Conservation (phyloP, 2,797 vertebrate genomes). For the Lepidocolaptes lacrymiger region DNA sequence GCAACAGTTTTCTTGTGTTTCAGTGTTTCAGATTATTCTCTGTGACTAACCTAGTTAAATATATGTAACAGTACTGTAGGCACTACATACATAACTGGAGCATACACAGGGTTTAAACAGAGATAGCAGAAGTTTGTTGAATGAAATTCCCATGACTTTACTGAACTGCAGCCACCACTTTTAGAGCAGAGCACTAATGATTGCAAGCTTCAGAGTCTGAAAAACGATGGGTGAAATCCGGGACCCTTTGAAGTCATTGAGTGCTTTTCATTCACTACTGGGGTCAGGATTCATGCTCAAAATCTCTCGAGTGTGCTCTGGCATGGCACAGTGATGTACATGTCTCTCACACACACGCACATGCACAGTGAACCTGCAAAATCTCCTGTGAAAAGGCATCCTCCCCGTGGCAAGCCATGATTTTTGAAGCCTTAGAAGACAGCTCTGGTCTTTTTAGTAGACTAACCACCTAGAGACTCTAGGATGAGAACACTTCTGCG, state of each 20-base stretch:
- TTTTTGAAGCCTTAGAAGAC: not conserved
- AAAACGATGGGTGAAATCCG: conserved; percentile 64
- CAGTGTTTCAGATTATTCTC: not conserved
- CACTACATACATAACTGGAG: not conserved
- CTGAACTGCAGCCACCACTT: not conserved
- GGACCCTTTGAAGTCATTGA: conserved; percentile 63
- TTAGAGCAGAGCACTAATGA: conserved; percentile 29
- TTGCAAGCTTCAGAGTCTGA: conserved; percentile 43
- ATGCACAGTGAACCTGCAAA: not conserved
- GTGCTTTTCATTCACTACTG: conserved; percentile 45
- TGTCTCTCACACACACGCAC: not conserved
- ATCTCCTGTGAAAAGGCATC: not conserved
- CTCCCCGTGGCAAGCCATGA: not conserved
- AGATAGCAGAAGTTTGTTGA: not conserved
- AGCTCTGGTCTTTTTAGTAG: not conserved
- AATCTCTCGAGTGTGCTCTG: conserved; percentile 11
- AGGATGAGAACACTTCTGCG: not conserved
- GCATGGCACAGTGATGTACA: not conserved
- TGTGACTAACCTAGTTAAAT: not conserved
- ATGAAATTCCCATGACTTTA: not conserved
- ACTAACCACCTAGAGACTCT: not conserved
- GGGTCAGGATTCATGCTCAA: conserved; percentile 58
- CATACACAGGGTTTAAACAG: not conserved
- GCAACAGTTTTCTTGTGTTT: not conserved
- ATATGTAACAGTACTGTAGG: not conserved